Conservation (phyloP, 2,888 invertebrate species). For the Pachliopta kotzebuea region DNA sequence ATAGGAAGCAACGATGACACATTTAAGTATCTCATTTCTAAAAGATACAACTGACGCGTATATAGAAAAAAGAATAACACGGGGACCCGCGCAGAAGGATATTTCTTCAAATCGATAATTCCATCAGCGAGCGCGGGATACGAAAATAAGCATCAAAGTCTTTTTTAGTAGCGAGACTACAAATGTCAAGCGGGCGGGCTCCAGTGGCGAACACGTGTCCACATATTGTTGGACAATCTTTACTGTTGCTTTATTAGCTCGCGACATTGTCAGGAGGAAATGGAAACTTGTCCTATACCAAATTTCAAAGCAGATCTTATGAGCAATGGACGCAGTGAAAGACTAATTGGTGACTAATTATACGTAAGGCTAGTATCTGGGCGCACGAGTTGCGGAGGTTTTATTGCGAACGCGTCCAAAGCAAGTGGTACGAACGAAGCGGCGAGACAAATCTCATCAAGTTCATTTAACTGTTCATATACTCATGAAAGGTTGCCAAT, state of each 20-base stretch:
- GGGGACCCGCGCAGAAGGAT: constrained; percentile 67
- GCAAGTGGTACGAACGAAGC: constrained; percentile 25
- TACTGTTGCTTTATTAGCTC: constrained; percentile 72
- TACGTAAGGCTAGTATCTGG: constrained; percentile 35
- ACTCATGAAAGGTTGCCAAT: constrained; percentile 64
- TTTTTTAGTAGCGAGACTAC: constrained; percentile 74
- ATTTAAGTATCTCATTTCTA: constrained; percentile 72
- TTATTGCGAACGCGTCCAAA: constrained; percentile 23
- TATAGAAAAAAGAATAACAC: constrained; percentile 57
- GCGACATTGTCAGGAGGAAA: constrained; percentile 59
- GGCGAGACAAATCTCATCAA: constrained; percentile 48
- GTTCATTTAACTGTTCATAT: constrained; percentile 63
- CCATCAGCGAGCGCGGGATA: constrained; percentile 70
- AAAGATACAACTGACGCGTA: constrained; percentile 59
- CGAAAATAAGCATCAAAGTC: constrained; percentile 79
- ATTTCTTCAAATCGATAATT: constrained; percentile 77
- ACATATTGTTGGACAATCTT: constrained; percentile 77
- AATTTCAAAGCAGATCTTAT: constrained; percentile 59
- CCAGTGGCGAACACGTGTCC: constrained; percentile 74
- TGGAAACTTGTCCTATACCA: constrained; percentile 58
- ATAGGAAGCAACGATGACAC: constrained; percentile 74
- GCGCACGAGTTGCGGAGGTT: constrained; percentile 24
- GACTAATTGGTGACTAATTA: constrained; percentile 54
- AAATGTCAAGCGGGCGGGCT: constrained; percentile 69
- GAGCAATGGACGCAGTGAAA: constrained; percentile 43